Conservation (phyloP, 2,797 vertebrate species). For the Bovichtus variegatus region DNA sequence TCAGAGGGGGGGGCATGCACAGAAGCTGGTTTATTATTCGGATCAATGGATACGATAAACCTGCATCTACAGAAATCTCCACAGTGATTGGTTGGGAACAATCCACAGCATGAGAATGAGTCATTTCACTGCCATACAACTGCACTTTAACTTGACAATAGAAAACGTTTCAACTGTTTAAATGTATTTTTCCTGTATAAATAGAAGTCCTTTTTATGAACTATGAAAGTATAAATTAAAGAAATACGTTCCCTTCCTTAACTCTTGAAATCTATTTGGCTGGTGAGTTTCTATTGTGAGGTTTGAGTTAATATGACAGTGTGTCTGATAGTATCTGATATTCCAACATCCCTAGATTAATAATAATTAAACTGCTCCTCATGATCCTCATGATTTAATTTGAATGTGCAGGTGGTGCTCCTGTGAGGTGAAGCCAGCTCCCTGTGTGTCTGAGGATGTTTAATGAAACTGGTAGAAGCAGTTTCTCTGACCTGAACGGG, state of each 20-base stretch:
- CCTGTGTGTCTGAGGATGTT: conserved; percentile 21
- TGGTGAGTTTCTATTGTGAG: too few species aligned
- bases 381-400: conserved; percentile 7
- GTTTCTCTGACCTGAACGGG: conserved; percentile 29
- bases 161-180: too few species aligned
- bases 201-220: too few species aligned
- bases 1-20: conserved; percentile 63
- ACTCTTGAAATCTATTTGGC: too few species aligned
- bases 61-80: conserved; percentile 9
- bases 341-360: background rate
- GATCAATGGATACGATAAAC: conserved; percentile 14
- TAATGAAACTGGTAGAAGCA: conserved; percentile 10
- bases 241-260: too few species aligned
- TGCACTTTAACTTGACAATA: too few species aligned
- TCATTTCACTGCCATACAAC: too few species aligned
- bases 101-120: too few species aligned
- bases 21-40: conserved; percentile 13
- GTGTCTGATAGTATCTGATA: background rate
- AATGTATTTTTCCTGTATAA: too few species aligned
- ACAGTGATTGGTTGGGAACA: conserved; percentile 29
- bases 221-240: too few species aligned
- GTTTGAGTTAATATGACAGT: too few species aligned
- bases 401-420: conserved; percentile 56
- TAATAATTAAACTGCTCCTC: conserved; percentile 11
- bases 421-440: conserved; percentile 9